Evolutionary conservation across 2,797 vertebrate species (phyloP), one percentile per base, ranked within the genome.

Genomic region (Masticophis lateralis): DNA sequence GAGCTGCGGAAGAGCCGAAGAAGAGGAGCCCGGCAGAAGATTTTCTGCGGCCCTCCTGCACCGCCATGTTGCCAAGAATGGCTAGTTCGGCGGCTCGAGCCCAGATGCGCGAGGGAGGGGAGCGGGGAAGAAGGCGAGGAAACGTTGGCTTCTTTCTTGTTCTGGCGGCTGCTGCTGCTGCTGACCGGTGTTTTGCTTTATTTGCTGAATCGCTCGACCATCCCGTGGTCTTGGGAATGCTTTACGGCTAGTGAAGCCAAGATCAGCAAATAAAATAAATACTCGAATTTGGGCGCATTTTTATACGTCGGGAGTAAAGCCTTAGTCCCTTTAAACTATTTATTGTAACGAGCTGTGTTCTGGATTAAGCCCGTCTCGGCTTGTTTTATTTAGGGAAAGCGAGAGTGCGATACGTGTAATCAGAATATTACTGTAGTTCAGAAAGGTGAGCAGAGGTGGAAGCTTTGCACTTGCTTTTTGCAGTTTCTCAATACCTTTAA

Each of bases 51-150:
- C 9, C 89, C 69, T 4, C n/a, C 83, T 57, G 91, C 90, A 32
- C 90, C 95, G 96, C 97, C 96, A 60, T 95, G 91, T 96, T 93
- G 92, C 20, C 94, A 94, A 90, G 86, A 53, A 94, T 93, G 93
- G 93, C 92, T 90, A 28, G 12, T 92, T 95, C 14, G 51, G 79
- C 60, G 92, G 59, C 60, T 37, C 86, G 87, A 91, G 89, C 90
- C 86, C 37, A 5, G 13, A 66, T 74, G 90, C 66, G 69, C 87
- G 57, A 59, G 57, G 57, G 5, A 20, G 57, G 18, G 56, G 95
- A 43, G 53, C 9, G 22, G 57, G 0, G 13, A 57, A 22, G 55
- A 91, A 43, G n/a, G n/a, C n/a, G n/a, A 74, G 91, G 10, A 4
- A 63, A 86, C 47, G 53, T 22, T 55, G 28, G 47, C 92, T 18